Conservation (phyloP, 2,888 invertebrate species). For the Melangyna quadrimaculata region DNA sequence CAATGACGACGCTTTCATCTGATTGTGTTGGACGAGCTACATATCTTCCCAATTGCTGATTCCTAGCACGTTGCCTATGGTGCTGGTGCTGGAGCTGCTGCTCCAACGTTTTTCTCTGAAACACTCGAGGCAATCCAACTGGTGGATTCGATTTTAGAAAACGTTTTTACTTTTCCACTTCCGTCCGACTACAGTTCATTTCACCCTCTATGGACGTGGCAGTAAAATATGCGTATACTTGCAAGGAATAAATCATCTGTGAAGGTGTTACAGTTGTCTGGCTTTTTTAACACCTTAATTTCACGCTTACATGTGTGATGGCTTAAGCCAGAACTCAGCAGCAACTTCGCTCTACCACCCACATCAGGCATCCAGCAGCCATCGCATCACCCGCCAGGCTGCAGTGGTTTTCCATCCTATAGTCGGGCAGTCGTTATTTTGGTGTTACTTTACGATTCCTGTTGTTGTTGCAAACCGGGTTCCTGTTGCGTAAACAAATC, state of each 20-base stretch:
- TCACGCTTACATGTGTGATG: conserved; percentile 70
- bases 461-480: conserved; percentile 57
- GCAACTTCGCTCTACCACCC: neutral
- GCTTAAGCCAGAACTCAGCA: conserved; percentile 51
- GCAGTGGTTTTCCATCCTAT: conserved; percentile 4
- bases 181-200: conserved; percentile 59
- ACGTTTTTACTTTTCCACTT: conserved; percentile 50
- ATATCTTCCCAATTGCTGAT: conserved; percentile 53
- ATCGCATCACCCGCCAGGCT: neutral
- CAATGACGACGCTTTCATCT: conserved; percentile 33
- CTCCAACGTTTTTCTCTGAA: conserved; percentile 3
- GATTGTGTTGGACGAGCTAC: conserved; percentile 40
- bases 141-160: conserved; percentile 71
- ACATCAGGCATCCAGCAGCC: too few relatives aligned
- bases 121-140: conserved; percentile 59
- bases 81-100: conserved; percentile 17
- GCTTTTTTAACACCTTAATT: conserved; percentile 72
- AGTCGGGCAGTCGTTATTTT: conserved; percentile 18
- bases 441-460: conserved; percentile 44
- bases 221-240: conserved; percentile 65
- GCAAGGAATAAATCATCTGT: conserved; percentile 70
- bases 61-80: conserved; percentile 61
- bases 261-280: conserved; percentile 72
- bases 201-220: conserved; percentile 41
- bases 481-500: conserved; percentile 72